phyloP scores from a whole-genome alignment of 92 coral and sea anemone species.

The Chrysogorgia sp. region DNA sequence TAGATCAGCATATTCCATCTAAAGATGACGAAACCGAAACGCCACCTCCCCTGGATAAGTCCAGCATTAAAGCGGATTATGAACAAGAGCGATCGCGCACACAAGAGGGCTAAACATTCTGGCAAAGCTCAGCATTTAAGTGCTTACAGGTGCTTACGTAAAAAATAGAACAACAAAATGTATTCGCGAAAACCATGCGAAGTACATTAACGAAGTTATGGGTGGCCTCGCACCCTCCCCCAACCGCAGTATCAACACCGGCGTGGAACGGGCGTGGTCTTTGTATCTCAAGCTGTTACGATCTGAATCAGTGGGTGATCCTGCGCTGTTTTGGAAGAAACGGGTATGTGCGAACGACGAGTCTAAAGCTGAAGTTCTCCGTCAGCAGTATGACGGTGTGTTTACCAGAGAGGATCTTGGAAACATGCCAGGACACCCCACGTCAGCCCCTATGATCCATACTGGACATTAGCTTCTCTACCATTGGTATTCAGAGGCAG shows the following conservation, averaged over 20 bases:
- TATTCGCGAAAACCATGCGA: too few relatives aligned
- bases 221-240: conserved; percentile 43
- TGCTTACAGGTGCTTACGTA: too few relatives aligned
- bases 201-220: conserved; percentile 50
- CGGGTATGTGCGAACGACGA: conserved; percentile 50
- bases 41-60: too few relatives aligned
- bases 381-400: conserved; percentile 48
- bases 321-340: conserved; percentile 52
- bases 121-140: too few relatives aligned
- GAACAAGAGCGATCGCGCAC: too few relatives aligned
- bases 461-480: conserved; percentile 31
- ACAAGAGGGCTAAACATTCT: too few relatives aligned
- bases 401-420: conserved; percentile 35
- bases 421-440: conserved; percentile 12
- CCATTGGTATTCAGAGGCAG: conserved; percentile 50
- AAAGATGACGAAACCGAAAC: too few relatives aligned
- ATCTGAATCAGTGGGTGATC: conserved; percentile 49
- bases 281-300: conserved; percentile 58
- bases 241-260: too few relatives aligned
- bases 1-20: conserved; percentile 24
- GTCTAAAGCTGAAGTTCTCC: conserved; percentile 52
- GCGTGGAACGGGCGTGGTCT: conserved; percentile 68
- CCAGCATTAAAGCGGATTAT: too few relatives aligned
- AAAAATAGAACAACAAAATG: too few relatives aligned
- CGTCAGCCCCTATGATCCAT: conserved; percentile 18